Evolutionary conservation across 1,140 invertebrate genomes (phyloP).

Genomic region (Aethina tumida): DNA sequence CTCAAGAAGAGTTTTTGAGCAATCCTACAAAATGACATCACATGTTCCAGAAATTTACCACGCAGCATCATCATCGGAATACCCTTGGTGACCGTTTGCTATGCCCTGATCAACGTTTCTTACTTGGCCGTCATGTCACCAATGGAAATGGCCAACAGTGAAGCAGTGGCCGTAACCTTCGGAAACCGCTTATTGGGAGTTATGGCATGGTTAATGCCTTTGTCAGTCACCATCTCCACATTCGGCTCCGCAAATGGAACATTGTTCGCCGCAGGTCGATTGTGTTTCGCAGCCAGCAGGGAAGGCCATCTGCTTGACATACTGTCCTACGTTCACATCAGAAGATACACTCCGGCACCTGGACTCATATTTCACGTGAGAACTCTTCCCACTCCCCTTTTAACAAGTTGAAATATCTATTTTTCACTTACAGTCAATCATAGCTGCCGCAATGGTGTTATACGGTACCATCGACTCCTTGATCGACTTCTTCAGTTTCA

Average conservation of each 20-base stretch:
- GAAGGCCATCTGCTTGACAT: constrained; percentile 90
- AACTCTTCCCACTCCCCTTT: constrained; percentile 14
- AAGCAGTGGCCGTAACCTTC: constrained; percentile 93
- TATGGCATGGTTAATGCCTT: constrained; percentile 86
- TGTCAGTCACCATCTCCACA: constrained; percentile 91
- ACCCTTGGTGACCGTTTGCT: constrained; percentile 90
- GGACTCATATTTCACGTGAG: constrained; percentile 92
- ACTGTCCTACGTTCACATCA: constrained; percentile 86
- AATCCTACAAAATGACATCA: background rate
- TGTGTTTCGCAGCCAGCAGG: constrained; percentile 90
- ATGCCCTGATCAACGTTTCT: constrained; percentile 91
- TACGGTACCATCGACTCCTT: constrained; percentile 82
- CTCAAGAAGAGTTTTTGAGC: background rate
- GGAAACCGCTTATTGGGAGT: constrained; percentile 73
- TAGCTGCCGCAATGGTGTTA: constrained; percentile 71
- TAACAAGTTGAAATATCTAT: no score
- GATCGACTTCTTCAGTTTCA: constrained; percentile 93
- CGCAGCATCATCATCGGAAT: constrained; percentile 94
- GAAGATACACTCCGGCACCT: constrained; percentile 86
- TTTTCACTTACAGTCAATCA: constrained; percentile 49
- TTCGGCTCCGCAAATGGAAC: constrained; percentile 97
- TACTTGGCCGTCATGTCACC: constrained; percentile 95
- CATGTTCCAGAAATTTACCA: constrained; percentile 77
- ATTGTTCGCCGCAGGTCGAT: constrained; percentile 80
- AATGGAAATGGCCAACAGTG: constrained; percentile 85